Evolutionary conservation across 2,888 invertebrate genomes (phyloP).

Genomic region (Ormyrus thymus): DNA sequence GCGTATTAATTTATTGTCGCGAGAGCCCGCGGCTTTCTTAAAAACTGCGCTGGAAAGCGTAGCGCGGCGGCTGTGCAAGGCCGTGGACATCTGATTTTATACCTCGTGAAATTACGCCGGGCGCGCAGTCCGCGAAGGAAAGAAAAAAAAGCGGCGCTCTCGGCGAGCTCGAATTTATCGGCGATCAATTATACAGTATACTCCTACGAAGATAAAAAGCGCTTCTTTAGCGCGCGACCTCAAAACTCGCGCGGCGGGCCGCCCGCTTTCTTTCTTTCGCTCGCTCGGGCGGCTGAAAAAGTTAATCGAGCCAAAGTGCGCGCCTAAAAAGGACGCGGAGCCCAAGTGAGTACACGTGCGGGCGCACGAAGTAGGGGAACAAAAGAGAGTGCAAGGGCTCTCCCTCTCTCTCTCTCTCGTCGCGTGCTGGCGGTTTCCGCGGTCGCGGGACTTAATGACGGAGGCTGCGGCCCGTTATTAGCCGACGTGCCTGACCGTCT

Average conservation of each 20-base stretch:
- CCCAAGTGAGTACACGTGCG: conserved; percentile 4
- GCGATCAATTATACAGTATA: too few relatives aligned
- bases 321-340: conserved; percentile 39
- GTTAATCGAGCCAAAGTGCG: conserved; percentile 47
- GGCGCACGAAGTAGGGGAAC: conserved; percentile 3
- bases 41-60: background rate
- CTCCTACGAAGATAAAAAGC: too few relatives aligned
- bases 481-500: background rate
- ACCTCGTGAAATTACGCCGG: too few relatives aligned
- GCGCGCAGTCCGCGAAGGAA: too few relatives aligned
- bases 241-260: too few relatives aligned
- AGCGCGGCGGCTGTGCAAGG: too few relatives aligned
- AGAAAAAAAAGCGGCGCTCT: too few relatives aligned
- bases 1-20: too few relatives aligned
- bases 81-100: too few relatives aligned
- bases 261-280: background rate
- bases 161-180: too few relatives aligned
- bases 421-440: conserved; percentile 29
- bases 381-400: conserved; percentile 4
- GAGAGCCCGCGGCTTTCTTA: too few relatives aligned
- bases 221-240: too few relatives aligned
- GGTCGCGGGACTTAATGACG: conserved; percentile 42
- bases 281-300: background rate
- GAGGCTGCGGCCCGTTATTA: conserved; percentile 16
- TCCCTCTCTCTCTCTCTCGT: background rate